A percentile compares a stretch with the other conserved stretches of the same genome.
phyloP scores from a whole-genome alignment of 2,797 vertebrate genomes.

The Muscicapa comitata region DNA sequence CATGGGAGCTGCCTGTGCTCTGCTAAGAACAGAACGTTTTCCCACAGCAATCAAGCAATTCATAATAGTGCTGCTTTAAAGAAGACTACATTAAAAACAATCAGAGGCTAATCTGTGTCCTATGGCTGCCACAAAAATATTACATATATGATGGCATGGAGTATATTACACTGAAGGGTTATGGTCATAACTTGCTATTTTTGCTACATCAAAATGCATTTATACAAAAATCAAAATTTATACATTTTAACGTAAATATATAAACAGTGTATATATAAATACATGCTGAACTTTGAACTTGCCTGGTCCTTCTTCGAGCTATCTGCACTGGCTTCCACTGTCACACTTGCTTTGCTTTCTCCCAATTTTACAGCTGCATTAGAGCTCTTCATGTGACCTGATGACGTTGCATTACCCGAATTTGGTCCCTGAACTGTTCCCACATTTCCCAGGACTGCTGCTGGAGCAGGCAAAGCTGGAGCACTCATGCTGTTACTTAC shows the following conservation, averaged over 20 bases:
- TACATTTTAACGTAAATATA: background rate
- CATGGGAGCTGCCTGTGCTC: background rate
- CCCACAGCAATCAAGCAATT: background rate
- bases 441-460: constrained; percentile 75
- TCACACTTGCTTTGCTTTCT: constrained; percentile 77
- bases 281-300: constrained; percentile 63
- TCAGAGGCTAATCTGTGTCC: background rate
- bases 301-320: constrained; percentile 97
- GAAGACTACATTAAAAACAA: background rate
- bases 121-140: background rate
- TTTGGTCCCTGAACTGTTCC: constrained; percentile 73
- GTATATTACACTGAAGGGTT: background rate
- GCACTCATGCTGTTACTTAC: constrained; percentile 76
- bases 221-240: background rate
- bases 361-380: constrained; percentile 76
- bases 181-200: background rate
- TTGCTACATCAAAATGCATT: background rate
- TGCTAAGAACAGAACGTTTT: background rate
- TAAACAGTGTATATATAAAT: background rate
- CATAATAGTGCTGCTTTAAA: background rate
- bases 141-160: background rate
- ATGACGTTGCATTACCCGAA: constrained; percentile 80
- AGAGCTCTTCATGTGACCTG: constrained; percentile 79
- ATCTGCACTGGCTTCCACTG: constrained; percentile 87
- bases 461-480: constrained; percentile 77